Conservation (phyloP, 2,113 vertebrate species). For the Sturnus vulgaris region DNA sequence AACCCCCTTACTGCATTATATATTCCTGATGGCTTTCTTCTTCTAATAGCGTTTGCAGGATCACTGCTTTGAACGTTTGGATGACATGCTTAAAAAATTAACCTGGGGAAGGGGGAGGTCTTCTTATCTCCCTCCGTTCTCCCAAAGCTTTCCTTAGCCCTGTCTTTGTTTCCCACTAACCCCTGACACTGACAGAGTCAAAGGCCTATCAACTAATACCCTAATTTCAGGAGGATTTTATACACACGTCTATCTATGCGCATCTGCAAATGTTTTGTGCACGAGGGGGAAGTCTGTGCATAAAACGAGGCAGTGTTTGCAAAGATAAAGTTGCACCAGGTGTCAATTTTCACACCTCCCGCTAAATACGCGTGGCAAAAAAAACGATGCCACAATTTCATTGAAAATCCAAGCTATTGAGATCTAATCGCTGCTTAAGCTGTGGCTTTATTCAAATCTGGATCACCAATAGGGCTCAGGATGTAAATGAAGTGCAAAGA, state of each 20-base stretch:
- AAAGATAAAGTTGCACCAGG: slow-evolving; percentile 75
- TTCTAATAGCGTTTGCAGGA: slow-evolving; percentile 50
- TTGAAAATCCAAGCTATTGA: slow-evolving; percentile 75
- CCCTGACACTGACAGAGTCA: slow-evolving; percentile 69
- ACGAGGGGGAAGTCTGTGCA: not conserved
- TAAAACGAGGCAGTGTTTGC: slow-evolving; percentile 19
- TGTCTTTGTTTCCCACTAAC: slow-evolving; percentile 72
- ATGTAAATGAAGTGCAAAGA: slow-evolving; percentile 79
- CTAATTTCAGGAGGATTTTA: slow-evolving; percentile 54
- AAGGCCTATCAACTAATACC: slow-evolving; percentile 70
- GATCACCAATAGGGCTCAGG: slow-evolving; percentile 74
- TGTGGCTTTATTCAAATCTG: slow-evolving; percentile 77
- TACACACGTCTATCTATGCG: not conserved
- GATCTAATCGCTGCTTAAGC: slow-evolving; percentile 78
- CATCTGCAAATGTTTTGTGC: not conserved
- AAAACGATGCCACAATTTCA: slow-evolving; percentile 59
- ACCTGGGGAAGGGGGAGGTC: slow-evolving; percentile 54
- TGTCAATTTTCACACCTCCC: slow-evolving; percentile 72
- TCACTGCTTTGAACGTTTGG: slow-evolving; percentile 54
- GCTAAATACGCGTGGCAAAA: slow-evolving; percentile 54
- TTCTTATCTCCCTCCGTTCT: slow-evolving; percentile 59
- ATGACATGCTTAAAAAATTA: slow-evolving; percentile 46
- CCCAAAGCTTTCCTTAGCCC: slow-evolving; percentile 51
- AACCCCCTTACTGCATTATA: slow-evolving; percentile 7
- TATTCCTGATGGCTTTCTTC: slow-evolving; percentile 55